Base-by-base conservation (phyloP, 2,888 invertebrate genomes). In the Drosophila multiciliata region DNA sequence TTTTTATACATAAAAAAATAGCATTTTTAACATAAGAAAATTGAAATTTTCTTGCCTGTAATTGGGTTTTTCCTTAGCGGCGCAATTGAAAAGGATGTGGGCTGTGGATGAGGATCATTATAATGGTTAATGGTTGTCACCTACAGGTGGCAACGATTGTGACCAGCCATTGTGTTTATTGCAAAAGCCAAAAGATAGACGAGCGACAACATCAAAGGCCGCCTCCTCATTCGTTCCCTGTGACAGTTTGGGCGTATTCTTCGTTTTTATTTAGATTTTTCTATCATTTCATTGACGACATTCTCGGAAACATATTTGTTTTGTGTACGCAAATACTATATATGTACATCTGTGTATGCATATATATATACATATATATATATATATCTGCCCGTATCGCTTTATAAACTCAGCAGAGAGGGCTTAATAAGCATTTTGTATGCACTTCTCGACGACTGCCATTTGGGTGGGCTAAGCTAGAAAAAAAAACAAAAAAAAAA, bases 401-500 rank as follows among this genome's bases (percentile, higher is more conserved):
- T 36, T 32, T 45, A 15, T 52, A 29, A 36, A 66, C 66, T 57
- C 40, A 68, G 40, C 61, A 80, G 68, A 73, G 71, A 69, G 72
- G 81, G 78, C 68, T 83, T 89, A 85, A 85, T 85, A 80, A 87
- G 89, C 87, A 77, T 84, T 85, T 84, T 85, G 84, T 85, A 89
- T 85, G 84, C 84, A 75, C 64, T 81, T 73, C 84, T 87, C 87
- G 79, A 75, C 65, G 35, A 33, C 42, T 40, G 57, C 81, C 65
- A 71, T 73, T 83, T 84, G 83, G 83, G 84, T 87, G 83, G 88
- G 52, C 83, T 52, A 23, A 12, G 26, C 33, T 33, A 45, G 3
- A 38, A 17, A 38, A 17, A 3, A 35, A 45, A n/a, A 5, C 20
- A 5, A 20, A 11, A 1, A 7, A 4, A 0, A 9, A 35, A 26